A percentile compares a stretch with the other conserved stretches of the same genome.
phyloP scores from a whole-genome alignment of 2,113 vertebrate species.

The Climacteris rufus region DNA sequence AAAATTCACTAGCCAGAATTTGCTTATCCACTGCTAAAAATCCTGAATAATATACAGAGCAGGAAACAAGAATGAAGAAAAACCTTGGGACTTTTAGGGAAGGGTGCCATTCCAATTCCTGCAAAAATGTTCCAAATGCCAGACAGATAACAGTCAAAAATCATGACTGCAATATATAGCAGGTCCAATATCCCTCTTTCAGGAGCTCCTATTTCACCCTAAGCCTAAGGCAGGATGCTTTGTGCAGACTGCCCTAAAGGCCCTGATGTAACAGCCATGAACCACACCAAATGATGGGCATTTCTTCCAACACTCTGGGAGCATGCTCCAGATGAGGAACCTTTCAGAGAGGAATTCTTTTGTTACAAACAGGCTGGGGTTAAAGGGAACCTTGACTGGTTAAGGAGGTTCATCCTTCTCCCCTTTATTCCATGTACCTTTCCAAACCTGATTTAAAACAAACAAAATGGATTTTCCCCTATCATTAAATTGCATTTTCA shows the following conservation, averaged over 20 bases:
- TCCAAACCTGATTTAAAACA: background rate
- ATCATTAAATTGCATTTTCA: background rate
- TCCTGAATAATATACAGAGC: background rate
- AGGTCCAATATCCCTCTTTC: background rate
- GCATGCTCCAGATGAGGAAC: rapidly evolving
- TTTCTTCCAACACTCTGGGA: background rate
- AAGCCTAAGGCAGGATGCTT: background rate
- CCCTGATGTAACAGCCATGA: background rate
- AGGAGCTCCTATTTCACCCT: background rate
- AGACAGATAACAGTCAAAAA: background rate
- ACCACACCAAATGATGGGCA: background rate
- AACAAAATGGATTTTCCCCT: background rate
- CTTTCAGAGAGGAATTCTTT: background rate
- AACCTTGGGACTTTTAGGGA: background rate
- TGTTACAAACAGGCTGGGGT: background rate
- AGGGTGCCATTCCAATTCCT: background rate
- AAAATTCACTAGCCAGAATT: background rate
- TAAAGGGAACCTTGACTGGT: background rate
- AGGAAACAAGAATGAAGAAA: background rate
- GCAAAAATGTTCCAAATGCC: background rate
- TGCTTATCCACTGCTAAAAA: background rate
- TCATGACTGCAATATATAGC: background rate
- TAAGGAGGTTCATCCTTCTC: background rate
- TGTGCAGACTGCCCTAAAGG: background rate
- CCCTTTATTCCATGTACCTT: background rate